Evolutionary conservation across 2,113 vertebrate species (phyloP), one percentile per base, ranked within the genome.

Genomic region (Atractosteus spatula): DNA sequence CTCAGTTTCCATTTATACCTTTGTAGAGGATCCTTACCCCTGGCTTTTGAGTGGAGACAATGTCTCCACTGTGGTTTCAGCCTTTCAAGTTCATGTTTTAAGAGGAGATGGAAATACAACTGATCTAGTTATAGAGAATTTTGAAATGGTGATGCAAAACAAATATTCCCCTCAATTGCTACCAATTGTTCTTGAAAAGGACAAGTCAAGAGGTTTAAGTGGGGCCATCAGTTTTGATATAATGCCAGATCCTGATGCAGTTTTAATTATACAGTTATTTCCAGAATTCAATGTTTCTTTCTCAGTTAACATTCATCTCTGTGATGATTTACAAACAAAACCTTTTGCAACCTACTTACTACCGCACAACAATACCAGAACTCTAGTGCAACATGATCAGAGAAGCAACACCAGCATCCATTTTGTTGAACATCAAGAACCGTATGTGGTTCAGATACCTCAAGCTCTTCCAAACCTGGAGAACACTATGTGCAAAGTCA

Each of bases 371-470:
- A 47, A 0, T 42, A 57, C 17, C 57, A 14, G 10, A 29, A 10
- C 16, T 29, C 3, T 8, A 51, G 5, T 82, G n/a, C 82, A 83
- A 0, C 2, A 66, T 10, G 12, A 62, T 70, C 79, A 2, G 4
- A 16, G 64, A 62, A 87, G 69, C 0, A 7, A 7, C 7, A 72
- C 68, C 6, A 65, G 4, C 1, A 55, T 29, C 2, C 0, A 47
- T 0, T 74, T 78, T 12, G 91, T 90, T 3, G 2, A 7, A 0
- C n/a, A 81, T 29, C 47, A 64, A 44, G 3, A 64, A 66, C 79
- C 86, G 62, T 86, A 86, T 0, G 8, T 89, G 16, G 3, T 92
- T 7, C 89, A 88, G 51, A 82, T 93, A n/a, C 59, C 89, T 0
- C 7, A 41, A 41, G 82, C 3, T 0, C 92, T 75, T 74, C 91